These are phyloP conservation scores for Poecilia latipinna DNA, from an alignment of 2,113 vertebrate genomes.

Conservation along the genomic window DNA sequence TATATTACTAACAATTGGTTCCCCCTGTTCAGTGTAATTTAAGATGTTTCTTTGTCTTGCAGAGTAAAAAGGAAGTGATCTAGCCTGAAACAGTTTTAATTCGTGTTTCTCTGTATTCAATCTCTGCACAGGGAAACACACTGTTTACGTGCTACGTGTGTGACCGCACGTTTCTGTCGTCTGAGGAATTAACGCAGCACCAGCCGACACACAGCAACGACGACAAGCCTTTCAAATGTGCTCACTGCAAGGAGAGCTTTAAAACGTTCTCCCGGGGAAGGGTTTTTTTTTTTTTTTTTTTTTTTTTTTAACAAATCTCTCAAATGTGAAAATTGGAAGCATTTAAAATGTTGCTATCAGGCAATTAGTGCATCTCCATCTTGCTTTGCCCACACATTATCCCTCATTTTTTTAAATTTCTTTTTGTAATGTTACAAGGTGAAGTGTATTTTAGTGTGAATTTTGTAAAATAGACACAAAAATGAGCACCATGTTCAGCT, in stretches of 20 bases:
- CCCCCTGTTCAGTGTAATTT: background rate
- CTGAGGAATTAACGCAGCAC: constrained; percentile 82
- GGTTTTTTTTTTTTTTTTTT: background rate
- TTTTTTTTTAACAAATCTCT: background rate
- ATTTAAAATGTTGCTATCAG: background rate
- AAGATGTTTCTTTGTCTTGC: background rate
- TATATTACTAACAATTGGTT: too few relatives aligned
- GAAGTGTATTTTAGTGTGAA: background rate
- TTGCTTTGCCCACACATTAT: too few relatives aligned
- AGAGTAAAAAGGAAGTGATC: background rate
- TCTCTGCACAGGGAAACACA: constrained; percentile 78
- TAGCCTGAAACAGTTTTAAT: background rate
- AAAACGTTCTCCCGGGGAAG: constrained; percentile 82
- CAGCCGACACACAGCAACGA: constrained; percentile 85
- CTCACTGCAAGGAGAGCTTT: constrained; percentile 82
- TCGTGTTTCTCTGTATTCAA: background rate
- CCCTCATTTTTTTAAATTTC: too few relatives aligned
- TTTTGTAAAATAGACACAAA: background rate
- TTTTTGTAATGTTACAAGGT: background rate
- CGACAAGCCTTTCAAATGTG: constrained; percentile 85
- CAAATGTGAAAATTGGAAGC: background rate
- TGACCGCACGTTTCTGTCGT: constrained; percentile 80
- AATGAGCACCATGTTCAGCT: too few relatives aligned
- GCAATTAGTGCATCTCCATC: background rate
- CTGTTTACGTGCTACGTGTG: constrained; percentile 85